Evolutionary conservation across 1,140 invertebrate species (phyloP), one percentile per base, ranked within the genome.

Genomic region (Trinorchestia longiramus): DNA sequence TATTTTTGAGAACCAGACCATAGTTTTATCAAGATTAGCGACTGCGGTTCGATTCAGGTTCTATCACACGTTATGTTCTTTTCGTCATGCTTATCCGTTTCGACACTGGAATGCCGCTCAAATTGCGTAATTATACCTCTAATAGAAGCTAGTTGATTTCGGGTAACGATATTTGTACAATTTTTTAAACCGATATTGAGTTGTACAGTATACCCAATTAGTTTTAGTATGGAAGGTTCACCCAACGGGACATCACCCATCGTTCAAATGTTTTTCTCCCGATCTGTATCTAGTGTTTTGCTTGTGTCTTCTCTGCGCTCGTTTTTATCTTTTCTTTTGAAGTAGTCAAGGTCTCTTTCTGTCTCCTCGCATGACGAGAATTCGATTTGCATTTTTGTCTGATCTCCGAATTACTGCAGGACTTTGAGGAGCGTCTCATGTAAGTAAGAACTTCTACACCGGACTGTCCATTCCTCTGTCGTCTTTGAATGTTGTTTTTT

Each of bases 311-410:
- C 62, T 77, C 62, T 77, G 11, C 62, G 62, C 62, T 36, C 28
- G 1, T 77, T 77, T 77, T 77, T 77, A 77, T 36, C 62, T 36
- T 28, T 77, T 11, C 62, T 77, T 77, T 77, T 77, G 62, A 77
- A 77, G 62, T 28, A 77, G 62, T 23, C 15, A 77, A 28, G 36
- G 88, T 45, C 92, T 94, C 44, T 94, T 45, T 94, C 92, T 23
- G 43, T 44, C 92, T 94, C 92, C 92, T 44, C 44, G 45, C 44
- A 28, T 43, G 41, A 6, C 43, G 47, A 94, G 92, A 94, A 94
- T 94, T 94, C 92, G 43, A 94, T 94, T 94, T 94, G 92, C 92
- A 94, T 94, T 94, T 94, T 94, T 94, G 92, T 94, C 92, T 94
- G 92, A 94, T 94, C 92, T 94, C 11, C 92, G 44, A 94, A 94